These are phyloP conservation scores for Eupleurogrammus muticus DNA, from an alignment of 2,797 vertebrate species.

Conservation along the genomic window DNA sequence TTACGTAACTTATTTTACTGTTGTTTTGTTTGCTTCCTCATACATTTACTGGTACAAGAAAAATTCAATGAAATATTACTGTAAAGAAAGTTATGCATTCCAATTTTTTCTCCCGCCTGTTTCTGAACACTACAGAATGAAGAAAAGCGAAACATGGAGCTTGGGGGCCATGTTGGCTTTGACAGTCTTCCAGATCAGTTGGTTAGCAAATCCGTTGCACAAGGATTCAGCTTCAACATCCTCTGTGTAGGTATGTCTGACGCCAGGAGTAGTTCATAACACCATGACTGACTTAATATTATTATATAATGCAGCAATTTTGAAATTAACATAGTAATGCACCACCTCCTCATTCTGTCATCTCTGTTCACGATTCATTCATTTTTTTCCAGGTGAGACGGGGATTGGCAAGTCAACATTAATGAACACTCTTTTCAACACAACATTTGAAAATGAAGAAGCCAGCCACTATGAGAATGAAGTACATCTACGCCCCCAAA, in stretches of 20 bases:
- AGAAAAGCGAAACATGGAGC: slow-evolving; percentile 90
- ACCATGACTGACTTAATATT: not conserved
- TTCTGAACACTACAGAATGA: slow-evolving; percentile 82
- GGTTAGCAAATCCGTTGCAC: slow-evolving; percentile 94
- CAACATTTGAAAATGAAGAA: slow-evolving; percentile 93
- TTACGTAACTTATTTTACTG: not conserved
- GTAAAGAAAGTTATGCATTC: not conserved
- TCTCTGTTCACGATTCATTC: not conserved
- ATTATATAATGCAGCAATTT: not conserved
- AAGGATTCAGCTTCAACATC: slow-evolving; percentile 98
- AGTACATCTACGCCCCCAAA: slow-evolving; percentile 87
- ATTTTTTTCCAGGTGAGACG: slow-evolving; percentile 88
- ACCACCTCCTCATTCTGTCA: not conserved
- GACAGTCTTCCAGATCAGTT: slow-evolving; percentile 97
- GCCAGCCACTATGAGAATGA: slow-evolving; percentile 90
- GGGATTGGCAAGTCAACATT: slow-evolving; percentile 97
- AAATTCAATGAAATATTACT: slow-evolving; percentile 1
- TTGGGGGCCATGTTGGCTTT: slow-evolving; percentile 94
- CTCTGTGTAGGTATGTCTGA: slow-evolving; percentile 93
- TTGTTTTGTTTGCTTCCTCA: not conserved
- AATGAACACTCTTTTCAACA: slow-evolving; percentile 98
- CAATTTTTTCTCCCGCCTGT: slow-evolving; percentile 21
- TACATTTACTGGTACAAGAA: not conserved
- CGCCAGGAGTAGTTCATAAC: not conserved
- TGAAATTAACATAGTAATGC: not conserved